Evolutionary conservation across 2,888 invertebrate species (phyloP).

Genomic region (Pristionchus exspectatus): DNA sequence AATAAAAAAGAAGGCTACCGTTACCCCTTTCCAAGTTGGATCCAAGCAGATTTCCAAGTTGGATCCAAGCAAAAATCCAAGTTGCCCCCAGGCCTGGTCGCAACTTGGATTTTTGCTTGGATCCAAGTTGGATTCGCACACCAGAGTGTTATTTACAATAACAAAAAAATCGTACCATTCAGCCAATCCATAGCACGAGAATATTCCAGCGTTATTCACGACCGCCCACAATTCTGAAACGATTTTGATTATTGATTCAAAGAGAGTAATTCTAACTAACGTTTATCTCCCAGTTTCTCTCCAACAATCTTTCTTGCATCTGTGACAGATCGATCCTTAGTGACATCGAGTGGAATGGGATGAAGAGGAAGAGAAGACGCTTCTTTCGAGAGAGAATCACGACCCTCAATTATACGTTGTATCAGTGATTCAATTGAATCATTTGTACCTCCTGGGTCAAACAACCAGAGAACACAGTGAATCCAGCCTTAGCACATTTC

Average conservation of each 20-base stretch:
- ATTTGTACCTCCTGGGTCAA: slow-evolving; percentile 79
- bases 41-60: no score
- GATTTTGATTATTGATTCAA: not conserved
- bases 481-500: slow-evolving; percentile 83
- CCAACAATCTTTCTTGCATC: slow-evolving; percentile 19
- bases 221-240: slow-evolving; percentile 88
- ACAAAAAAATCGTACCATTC: slow-evolving; percentile 85
- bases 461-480: slow-evolving; percentile 88
- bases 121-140: no score
- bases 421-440: not conserved
- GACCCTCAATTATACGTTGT: slow-evolving; percentile 7
- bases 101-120: no score
- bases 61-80: no score
- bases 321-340: slow-evolving; percentile 35
- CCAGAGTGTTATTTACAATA: not conserved
- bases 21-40: no score
- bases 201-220: slow-evolving; percentile 92
- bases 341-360: slow-evolving; percentile 32
- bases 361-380: not conserved
- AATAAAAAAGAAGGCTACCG: no score
- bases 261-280: not conserved
- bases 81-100: no score
- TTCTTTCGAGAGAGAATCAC: slow-evolving; percentile 7
- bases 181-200: slow-evolving; percentile 89
- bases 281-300: slow-evolving; percentile 34